Conservation (phyloP, 1,140 invertebrate species). For the Zaprionus kolodkinae region DNA sequence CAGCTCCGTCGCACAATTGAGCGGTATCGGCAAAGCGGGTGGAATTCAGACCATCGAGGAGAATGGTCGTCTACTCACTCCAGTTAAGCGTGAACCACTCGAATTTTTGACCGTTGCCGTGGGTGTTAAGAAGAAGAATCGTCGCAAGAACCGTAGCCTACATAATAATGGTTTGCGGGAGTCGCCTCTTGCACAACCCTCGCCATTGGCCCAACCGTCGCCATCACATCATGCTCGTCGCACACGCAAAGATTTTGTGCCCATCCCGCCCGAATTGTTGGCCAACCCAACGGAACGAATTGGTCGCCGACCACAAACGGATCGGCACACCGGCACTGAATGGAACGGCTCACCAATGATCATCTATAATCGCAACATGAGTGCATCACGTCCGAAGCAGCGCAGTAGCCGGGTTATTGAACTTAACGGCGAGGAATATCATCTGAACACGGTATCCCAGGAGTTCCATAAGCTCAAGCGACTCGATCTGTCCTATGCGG, state of each 20-base stretch:
- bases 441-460: conserved; percentile 90
- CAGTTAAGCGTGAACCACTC: conserved; percentile 87
- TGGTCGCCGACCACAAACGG: conserved; percentile 24
- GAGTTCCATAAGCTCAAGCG: conserved; percentile 92
- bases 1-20: conserved; percentile 39
- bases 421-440: conserved; percentile 85
- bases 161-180: conserved; percentile 86
- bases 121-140: conserved; percentile 87
- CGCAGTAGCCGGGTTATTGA: conserved; percentile 63
- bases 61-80: conserved; percentile 85
- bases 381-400: conserved; percentile 24
- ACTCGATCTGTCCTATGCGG: conserved; percentile 92
- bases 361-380: conserved; percentile 87
- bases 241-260: conserved; percentile 86
- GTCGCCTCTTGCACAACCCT: conserved; percentile 86
- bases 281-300: conserved; percentile 37
- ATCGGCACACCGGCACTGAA: conserved; percentile 87
- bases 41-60: conserved; percentile 78
- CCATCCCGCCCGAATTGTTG: conserved; percentile 75
- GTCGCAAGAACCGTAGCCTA: conserved; percentile 87
- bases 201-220: conserved; percentile 84
- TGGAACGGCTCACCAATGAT: conserved; percentile 89
- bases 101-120: conserved; percentile 88
- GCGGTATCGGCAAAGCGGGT: conserved; percentile 1
- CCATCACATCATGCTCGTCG: conserved; percentile 86